Percentiles rank a stretch among this genome's conserved stretches.
phyloP scores from a whole-genome alignment of 2,797 vertebrate genomes.

The Clarias fuscus region DNA sequence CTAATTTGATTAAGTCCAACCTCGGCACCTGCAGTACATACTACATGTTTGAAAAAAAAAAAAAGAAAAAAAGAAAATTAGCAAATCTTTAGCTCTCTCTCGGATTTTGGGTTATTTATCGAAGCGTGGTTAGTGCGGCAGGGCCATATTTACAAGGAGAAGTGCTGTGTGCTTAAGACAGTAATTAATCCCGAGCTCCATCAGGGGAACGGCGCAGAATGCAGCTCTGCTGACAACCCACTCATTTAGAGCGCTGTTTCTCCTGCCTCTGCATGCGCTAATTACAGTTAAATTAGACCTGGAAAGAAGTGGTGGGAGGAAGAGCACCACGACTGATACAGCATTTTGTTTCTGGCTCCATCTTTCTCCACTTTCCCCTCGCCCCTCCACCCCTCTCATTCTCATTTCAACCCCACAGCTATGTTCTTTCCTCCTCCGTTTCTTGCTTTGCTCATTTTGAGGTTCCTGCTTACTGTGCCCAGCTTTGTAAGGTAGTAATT shows the following conservation, averaged over 20 bases:
- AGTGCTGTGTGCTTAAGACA: constrained; percentile 68
- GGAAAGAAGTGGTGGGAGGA: constrained; percentile 59
- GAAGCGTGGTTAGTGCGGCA: constrained; percentile 11
- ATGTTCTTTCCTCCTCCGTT: background rate
- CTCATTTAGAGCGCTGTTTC: constrained; percentile 73
- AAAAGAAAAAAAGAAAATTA: background rate
- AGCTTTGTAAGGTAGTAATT: constrained; percentile 65
- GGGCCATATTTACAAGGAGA: constrained; percentile 41
- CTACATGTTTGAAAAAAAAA: too few relatives aligned
- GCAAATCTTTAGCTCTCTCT: background rate
- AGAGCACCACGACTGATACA: constrained; percentile 59
- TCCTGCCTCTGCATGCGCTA: constrained; percentile 66
- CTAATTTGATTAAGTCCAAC: constrained; percentile 28
- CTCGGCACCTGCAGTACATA: background rate
- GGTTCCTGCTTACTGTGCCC: constrained; percentile 33
- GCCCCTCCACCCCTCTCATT: background rate
- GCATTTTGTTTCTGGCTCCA: constrained; percentile 58
- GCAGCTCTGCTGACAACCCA: constrained; percentile 70
- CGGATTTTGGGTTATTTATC: constrained; percentile 35
- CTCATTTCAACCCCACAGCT: background rate
- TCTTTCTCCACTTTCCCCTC: constrained; percentile 35
- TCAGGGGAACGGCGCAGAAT: constrained; percentile 66
- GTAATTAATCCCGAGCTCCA: constrained; percentile 76
- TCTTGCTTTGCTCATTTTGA: constrained; percentile 27
- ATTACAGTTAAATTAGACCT: constrained; percentile 77